Evolutionary conservation across 64 coral and sea anemone genomes (phyloP), one percentile per base, ranked within the genome.

Genomic region (Montipora efflorescens): DNA sequence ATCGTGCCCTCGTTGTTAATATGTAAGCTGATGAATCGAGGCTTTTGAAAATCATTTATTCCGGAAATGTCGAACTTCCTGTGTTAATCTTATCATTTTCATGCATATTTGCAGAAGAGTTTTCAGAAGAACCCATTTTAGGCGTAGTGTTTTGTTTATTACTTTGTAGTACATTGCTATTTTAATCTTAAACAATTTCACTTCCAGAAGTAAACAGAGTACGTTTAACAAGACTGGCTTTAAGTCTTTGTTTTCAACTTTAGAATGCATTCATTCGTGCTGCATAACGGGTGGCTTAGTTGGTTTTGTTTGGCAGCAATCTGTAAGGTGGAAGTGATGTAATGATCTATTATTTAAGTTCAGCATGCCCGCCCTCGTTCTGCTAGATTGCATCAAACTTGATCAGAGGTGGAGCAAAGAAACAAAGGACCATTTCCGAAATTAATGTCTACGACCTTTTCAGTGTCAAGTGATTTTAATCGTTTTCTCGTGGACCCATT

Each of bases 31-130:
- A 49, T 86, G 46, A 84, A 86, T 86, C 8, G 66, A 22, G 2
- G 8, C 15, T 86, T 70, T 57, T 57, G 6, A 57, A 7, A 57
- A 57, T 8, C 53, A 81, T 61, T 71, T 16, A 10, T 45, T 85
- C 67, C 82, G 62, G 82, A 64, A 85, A 69, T 12, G 18, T 19
- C 82, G 43, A 46, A 61, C 47, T 84, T 69, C 81, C 45, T 69
- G 28, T 47, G 43, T n/a, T 7, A 57, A 2, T 8, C n/a, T 8
- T 45, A 71, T 62, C 71, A 48, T 70, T 48, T 71, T 85, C 7
- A 48, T 36, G 28, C 28, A 36, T 36, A 46, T 62, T 50, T 45
- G 15, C 16, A 48, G 49, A 49, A 70, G 62, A 64, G 5, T 7
- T 14, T 49, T 7, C 47, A 3, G 5, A 50, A 46, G 18, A 21